Conservation (phyloP, 2,113 vertebrate species). For the Carollia perspicillata region DNA sequence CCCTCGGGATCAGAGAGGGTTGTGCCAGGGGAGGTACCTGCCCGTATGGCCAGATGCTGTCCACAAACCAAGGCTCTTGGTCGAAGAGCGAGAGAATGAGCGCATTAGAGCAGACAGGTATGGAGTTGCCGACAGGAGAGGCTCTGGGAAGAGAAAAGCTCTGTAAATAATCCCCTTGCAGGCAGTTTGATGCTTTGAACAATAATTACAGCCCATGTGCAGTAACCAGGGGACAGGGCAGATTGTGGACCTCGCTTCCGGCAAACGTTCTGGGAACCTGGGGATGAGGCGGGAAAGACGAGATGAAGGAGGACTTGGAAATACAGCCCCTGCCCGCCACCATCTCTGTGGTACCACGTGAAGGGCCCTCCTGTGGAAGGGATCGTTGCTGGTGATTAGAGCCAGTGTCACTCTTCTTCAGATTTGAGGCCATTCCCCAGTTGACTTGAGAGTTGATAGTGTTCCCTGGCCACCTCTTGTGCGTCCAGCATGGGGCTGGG, state of each 20-base stretch:
- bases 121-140: not conserved
- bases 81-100: not conserved
- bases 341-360: accelerated
- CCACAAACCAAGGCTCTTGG: not conserved
- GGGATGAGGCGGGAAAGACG: not conserved
- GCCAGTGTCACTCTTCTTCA: not conserved
- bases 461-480: not conserved
- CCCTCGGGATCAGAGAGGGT: not conserved
- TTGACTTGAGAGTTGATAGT: not conserved
- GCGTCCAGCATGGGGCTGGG: accelerated
- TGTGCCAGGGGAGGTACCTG: not conserved
- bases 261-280: not conserved
- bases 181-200: conserved; percentile 35
- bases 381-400: not conserved
- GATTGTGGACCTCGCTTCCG: not conserved
- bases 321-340: not conserved
- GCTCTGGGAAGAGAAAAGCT: not conserved
- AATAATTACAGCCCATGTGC: not conserved
- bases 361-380: not conserved
- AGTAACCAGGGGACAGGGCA: not conserved
- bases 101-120: not conserved
- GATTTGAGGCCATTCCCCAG: not conserved
- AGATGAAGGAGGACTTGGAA: not conserved
- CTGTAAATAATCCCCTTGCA: not conserved
- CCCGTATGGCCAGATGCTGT: not conserved